A percentile compares a stretch with the other conserved stretches of the same genome.
Evolutionary conservation across 2,797 vertebrate species (phyloP).

Genomic region (Pyrocephalus nanus): DNA sequence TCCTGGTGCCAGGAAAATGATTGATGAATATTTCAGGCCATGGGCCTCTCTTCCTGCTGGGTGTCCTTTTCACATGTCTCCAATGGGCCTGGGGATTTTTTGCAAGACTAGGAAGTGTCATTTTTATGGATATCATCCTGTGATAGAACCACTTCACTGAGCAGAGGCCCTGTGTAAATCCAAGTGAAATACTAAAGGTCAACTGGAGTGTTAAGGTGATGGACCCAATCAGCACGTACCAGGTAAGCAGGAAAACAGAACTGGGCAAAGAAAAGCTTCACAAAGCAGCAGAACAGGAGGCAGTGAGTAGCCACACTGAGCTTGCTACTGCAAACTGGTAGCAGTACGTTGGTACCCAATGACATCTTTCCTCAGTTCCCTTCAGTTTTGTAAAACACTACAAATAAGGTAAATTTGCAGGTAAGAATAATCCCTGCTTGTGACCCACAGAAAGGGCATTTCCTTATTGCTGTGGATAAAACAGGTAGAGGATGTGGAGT

Average conservation of each 20-base stretch:
- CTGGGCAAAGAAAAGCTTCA: background rate
- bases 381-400: background rate
- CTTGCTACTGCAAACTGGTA: background rate
- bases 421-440: background rate
- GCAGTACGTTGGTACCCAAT: background rate
- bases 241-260: background rate
- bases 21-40: conserved; percentile 78
- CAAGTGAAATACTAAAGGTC: conserved; percentile 18
- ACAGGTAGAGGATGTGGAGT: background rate
- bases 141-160: background rate
- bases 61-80: conserved; percentile 72
- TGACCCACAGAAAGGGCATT: background rate
- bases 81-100: conserved; percentile 52
- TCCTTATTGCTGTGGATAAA: background rate
- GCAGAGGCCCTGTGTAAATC: background rate
- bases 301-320: fast-evolving
- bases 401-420: background rate
- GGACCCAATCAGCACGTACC: background rate
- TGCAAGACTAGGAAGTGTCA: conserved; percentile 63
- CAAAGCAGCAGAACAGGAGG: background rate
- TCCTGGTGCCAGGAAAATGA: conserved; percentile 84
- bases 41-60: conserved; percentile 74
- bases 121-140: conserved; percentile 66
- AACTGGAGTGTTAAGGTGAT: background rate
- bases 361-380: background rate